Conservation (phyloP, 2,797 vertebrate genomes). For the Tenualosa ilisha region DNA sequence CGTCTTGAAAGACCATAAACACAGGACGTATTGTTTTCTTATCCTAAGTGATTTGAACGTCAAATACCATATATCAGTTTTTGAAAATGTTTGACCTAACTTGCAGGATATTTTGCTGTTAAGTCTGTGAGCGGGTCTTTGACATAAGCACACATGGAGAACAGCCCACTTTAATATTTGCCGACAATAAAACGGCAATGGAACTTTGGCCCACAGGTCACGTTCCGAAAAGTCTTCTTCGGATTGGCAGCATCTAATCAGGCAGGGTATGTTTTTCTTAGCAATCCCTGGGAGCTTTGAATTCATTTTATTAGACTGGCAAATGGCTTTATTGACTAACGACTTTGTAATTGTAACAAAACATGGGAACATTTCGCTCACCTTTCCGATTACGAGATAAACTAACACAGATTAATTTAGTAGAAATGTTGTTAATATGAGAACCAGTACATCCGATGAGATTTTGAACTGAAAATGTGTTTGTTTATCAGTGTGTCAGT, state of each 20-base stretch:
- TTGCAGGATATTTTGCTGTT: constrained; percentile 1
- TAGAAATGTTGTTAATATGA: background rate
- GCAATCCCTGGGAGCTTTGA: constrained; percentile 32
- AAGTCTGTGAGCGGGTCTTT: background rate
- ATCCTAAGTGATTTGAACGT: constrained; percentile 32
- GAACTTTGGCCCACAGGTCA: constrained; percentile 62
- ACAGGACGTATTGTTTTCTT: constrained; percentile 30
- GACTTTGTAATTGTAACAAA: background rate
- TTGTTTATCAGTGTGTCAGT: background rate
- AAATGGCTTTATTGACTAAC: constrained; percentile 27
- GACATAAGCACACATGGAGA: background rate
- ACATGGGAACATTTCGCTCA: background rate
- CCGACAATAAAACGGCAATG: constrained; percentile 45
- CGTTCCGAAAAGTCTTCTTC: constrained; percentile 9
- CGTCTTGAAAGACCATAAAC: constrained; percentile 28
- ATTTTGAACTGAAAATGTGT: background rate
- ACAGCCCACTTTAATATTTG: constrained; percentile 61
- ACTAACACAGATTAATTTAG: background rate
- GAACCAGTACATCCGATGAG: background rate
- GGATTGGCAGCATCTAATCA: constrained; percentile 45
- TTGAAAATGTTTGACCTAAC: constrained; percentile 21
- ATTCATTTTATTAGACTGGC: constrained; percentile 38
- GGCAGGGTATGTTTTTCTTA: constrained; percentile 56
- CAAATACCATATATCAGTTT: constrained; percentile 21
- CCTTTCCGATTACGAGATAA: background rate